These are phyloP conservation scores for Notechis scutatus DNA, from an alignment of 2,113 vertebrate genomes.

Conservation along the genomic window DNA sequence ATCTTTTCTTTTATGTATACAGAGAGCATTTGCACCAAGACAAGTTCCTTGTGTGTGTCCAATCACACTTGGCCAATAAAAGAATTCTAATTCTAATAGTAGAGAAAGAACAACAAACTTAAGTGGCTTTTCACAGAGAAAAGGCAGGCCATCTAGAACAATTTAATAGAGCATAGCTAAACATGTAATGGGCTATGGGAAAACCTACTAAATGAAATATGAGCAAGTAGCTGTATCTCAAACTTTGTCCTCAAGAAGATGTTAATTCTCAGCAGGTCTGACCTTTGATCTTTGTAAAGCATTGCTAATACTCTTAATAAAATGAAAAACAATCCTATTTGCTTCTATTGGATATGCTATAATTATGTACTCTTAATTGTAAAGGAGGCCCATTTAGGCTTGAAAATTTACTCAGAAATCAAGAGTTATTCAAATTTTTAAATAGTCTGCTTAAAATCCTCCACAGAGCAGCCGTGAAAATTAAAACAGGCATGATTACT, in stretches of 20 bases:
- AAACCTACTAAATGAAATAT: neutral
- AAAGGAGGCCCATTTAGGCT: neutral
- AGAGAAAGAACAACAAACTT: neutral
- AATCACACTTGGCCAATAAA: no score
- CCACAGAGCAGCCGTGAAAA: neutral
- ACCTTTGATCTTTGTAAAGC: neutral
- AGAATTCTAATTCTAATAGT: no score
- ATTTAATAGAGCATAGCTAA: neutral
- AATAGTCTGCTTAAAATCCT: neutral
- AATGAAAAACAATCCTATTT: slow-evolving; percentile 15
- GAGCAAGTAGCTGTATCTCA: neutral
- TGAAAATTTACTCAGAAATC: neutral
- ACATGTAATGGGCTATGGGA: neutral
- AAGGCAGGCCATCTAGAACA: neutral
- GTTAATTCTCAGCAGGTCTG: accelerated
- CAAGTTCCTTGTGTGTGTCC: no score
- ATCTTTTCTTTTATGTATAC: no score
- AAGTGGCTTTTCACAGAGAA: neutral
- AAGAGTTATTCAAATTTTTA: slow-evolving; percentile 4
- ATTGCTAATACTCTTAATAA: neutral
- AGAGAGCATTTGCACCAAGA: no score
- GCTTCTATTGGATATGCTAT: slow-evolving; percentile 10
- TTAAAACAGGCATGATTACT: neutral
- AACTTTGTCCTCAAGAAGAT: slow-evolving; percentile 3
- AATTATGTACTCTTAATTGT: slow-evolving; percentile 36